phyloP scores from a whole-genome alignment of 1,140 invertebrate species.

The Caerostris extrusa region DNA sequence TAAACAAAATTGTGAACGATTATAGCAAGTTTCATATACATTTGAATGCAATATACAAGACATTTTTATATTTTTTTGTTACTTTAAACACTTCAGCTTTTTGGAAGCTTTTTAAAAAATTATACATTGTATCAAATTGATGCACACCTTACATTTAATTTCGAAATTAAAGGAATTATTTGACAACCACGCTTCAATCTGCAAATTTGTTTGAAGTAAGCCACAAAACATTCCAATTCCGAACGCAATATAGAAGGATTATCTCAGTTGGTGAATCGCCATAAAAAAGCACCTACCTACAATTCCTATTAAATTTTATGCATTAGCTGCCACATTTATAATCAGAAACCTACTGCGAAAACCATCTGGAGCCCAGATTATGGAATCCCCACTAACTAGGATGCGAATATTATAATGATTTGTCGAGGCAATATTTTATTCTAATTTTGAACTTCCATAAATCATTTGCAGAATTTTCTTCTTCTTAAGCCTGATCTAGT shows the following conservation, averaged over 20 bases:
- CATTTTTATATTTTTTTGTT: no score
- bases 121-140: no score
- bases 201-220: neutral
- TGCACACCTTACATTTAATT: neutral
- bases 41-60: no score
- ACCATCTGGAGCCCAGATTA: neutral
- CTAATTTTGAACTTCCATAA: neutral
- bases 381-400: constrained; percentile 2
- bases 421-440: neutral
- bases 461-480: neutral
- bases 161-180: neutral
- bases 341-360: neutral
- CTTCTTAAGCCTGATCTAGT: neutral
- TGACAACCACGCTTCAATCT: neutral
- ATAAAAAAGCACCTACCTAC: neutral
- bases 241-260: neutral
- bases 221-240: neutral
- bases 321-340: neutral
- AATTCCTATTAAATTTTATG: neutral
- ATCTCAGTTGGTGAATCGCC: neutral
- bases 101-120: no score
- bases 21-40: no score
- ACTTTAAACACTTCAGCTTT: no score
- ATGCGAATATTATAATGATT: neutral
- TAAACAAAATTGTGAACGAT: no score